Conservation (phyloP, 2,888 invertebrate genomes). For the Apamea anceps region DNA sequence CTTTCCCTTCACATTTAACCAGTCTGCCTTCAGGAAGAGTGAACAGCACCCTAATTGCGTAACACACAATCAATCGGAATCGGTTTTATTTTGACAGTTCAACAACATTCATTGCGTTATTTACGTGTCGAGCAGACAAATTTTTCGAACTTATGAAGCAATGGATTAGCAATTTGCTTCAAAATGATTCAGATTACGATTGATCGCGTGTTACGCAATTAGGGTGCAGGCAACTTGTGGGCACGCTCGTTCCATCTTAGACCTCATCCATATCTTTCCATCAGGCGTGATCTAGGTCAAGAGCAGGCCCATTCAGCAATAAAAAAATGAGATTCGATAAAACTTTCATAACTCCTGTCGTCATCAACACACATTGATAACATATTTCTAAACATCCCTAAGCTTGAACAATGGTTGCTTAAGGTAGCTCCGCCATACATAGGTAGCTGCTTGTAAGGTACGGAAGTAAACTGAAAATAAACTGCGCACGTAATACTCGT, state of each 20-base stretch:
- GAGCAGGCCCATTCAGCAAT: no score
- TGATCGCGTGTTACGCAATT: no score
- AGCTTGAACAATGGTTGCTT: conserved; percentile 9
- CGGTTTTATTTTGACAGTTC: no score
- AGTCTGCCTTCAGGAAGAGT: no score
- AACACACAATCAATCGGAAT: no score
- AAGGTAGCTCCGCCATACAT: background rate
- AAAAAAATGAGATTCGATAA: background rate
- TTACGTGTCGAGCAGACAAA: no score
- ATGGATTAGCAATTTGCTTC: no score
- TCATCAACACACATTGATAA: background rate
- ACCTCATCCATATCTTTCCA: background rate
- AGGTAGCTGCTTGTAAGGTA: background rate
- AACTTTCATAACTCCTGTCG: background rate
- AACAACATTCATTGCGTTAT: no score
- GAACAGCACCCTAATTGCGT: no score
- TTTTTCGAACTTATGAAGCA: no score
- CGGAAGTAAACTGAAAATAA: conserved; percentile 13
- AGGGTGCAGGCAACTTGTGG: background rate
- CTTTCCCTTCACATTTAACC: no score
- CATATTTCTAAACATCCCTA: background rate
- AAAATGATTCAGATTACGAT: no score
- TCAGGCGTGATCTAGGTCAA: background rate
- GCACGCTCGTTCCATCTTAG: background rate
- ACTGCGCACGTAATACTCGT: conserved; percentile 13